phyloP scores from a whole-genome alignment of 2,888 invertebrate species.

The Margaritifera margaritifera region DNA sequence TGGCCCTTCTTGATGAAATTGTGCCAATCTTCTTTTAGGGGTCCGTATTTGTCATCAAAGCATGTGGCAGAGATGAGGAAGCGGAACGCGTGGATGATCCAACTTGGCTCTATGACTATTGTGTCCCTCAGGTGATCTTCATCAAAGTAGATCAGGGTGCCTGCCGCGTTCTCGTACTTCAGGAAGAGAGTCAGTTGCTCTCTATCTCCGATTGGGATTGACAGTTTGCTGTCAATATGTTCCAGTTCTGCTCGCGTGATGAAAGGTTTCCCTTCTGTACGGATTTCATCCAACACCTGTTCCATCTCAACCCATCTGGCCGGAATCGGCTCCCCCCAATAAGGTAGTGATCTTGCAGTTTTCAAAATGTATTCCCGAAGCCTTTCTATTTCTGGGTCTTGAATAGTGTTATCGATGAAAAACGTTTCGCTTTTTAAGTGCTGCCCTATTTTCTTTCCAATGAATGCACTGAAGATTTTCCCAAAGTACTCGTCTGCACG shows the following conservation, averaged over 20 bases:
- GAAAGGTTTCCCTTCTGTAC: slow-evolving; percentile 18
- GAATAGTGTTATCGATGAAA: slow-evolving; percentile 18
- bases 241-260: slow-evolving; percentile 14
- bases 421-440: slow-evolving; percentile 17
- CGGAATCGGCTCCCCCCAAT: slow-evolving; percentile 27
- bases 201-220: slow-evolving; percentile 19
- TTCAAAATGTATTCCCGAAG: slow-evolving; percentile 14
- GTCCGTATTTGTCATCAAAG: slow-evolving; percentile 27
- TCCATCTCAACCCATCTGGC: slow-evolving; percentile 32
- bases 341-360: slow-evolving; percentile 16
- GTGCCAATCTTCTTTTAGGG: slow-evolving; percentile 16
- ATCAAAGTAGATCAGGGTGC: slow-evolving; percentile 24
- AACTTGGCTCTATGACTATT: slow-evolving; percentile 28
- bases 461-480: slow-evolving; percentile 16
- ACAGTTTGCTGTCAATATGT: slow-evolving; percentile 15
- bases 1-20: slow-evolving; percentile 23
- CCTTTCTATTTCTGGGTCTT: slow-evolving; percentile 17
- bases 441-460: slow-evolving; percentile 17
- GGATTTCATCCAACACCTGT: slow-evolving; percentile 24
- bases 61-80: slow-evolving; percentile 24
- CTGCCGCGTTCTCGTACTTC: slow-evolving; percentile 18
- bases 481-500: slow-evolving; percentile 9
- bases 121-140: slow-evolving; percentile 11
- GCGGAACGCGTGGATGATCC: slow-evolving; percentile 30
- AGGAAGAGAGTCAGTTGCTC: slow-evolving; percentile 25